These are phyloP conservation scores for Loripinus fragilis DNA, from an alignment of 2,888 invertebrate genomes.

Conservation along the genomic window DNA sequence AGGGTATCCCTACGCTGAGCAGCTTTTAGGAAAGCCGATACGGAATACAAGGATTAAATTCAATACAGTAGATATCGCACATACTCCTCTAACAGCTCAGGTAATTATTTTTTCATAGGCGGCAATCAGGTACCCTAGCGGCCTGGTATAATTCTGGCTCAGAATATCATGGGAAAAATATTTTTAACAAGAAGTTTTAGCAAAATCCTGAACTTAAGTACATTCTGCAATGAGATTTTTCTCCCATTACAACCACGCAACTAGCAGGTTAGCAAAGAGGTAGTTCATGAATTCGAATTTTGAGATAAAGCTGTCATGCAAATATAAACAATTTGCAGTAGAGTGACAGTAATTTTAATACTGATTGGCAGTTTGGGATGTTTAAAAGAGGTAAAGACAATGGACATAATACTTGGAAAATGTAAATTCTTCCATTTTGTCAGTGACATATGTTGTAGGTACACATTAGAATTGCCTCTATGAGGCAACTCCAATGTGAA, in stretches of 20 bases:
- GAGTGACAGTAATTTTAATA: too few species aligned
- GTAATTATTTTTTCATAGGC: neutral
- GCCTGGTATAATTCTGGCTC: neutral
- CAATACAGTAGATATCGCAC: neutral
- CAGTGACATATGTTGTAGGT: too few species aligned
- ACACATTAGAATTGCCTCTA: too few species aligned
- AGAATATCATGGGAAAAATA: neutral
- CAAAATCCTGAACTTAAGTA: neutral
- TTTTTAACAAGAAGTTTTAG: neutral
- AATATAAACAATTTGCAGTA: too few species aligned
- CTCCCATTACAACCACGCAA: neutral
- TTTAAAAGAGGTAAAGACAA: too few species aligned
- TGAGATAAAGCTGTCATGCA: too few species aligned
- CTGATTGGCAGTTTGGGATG: too few species aligned
- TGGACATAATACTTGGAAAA: too few species aligned
- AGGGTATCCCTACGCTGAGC: slow-evolving; percentile 5
- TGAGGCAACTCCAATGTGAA: too few species aligned
- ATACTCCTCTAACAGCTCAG: neutral
- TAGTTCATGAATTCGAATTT: too few species aligned
- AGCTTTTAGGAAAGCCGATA: neutral
- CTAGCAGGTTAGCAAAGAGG: too few species aligned
- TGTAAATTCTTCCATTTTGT: too few species aligned
- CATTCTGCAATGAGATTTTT: neutral
- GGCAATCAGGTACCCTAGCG: neutral
- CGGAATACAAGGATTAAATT: neutral